phyloP scores from a whole-genome alignment of 2,797 vertebrate genomes.

The Acanthurus tractus region DNA sequence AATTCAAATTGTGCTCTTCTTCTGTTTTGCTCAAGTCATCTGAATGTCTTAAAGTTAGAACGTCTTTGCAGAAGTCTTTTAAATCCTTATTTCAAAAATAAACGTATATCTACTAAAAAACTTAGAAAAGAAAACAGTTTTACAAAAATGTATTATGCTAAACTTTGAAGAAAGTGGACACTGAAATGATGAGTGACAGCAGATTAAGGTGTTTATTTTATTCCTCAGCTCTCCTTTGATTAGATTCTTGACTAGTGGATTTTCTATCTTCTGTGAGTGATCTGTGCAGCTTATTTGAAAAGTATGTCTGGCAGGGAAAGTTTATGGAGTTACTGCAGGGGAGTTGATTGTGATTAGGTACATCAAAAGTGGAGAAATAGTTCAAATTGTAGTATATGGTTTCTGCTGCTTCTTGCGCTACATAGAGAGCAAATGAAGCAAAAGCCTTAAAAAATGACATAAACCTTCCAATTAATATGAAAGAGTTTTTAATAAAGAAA shows the following conservation, averaged over 20 bases:
- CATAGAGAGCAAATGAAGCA: slow-evolving; percentile 5
- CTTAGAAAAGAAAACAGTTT: slow-evolving; percentile 48
- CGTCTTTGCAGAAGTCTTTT: slow-evolving; percentile 28
- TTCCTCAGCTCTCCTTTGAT: slow-evolving; percentile 49
- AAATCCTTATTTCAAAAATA: slow-evolving; percentile 36
- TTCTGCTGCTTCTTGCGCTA: slow-evolving; percentile 25
- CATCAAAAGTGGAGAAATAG: slow-evolving; percentile 16
- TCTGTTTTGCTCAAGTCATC: slow-evolving; percentile 46
- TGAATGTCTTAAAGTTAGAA: slow-evolving; percentile 42
- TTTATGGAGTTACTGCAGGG: slow-evolving; percentile 53
- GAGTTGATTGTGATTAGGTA: slow-evolving; percentile 53
- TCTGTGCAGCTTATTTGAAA: slow-evolving; percentile 60
- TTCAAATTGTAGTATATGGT: slow-evolving; percentile 13
- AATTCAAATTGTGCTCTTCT: slow-evolving; percentile 60
- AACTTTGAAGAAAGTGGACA: slow-evolving; percentile 47
- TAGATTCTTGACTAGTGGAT: slow-evolving; percentile 51
- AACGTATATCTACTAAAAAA: slow-evolving; percentile 33
- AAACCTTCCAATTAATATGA: slow-evolving; percentile 44
- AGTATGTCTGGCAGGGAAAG: slow-evolving; percentile 38
- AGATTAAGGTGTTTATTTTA: slow-evolving; percentile 59
- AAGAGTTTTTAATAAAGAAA: slow-evolving; percentile 50
- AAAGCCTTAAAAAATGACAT: slow-evolving; percentile 17
- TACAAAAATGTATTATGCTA: slow-evolving; percentile 44
- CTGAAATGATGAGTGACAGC: slow-evolving; percentile 62
- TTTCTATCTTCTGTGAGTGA: slow-evolving; percentile 53